Evolutionary conservation across 2,888 invertebrate species (phyloP).

Genomic region (Mythimna pallens): DNA sequence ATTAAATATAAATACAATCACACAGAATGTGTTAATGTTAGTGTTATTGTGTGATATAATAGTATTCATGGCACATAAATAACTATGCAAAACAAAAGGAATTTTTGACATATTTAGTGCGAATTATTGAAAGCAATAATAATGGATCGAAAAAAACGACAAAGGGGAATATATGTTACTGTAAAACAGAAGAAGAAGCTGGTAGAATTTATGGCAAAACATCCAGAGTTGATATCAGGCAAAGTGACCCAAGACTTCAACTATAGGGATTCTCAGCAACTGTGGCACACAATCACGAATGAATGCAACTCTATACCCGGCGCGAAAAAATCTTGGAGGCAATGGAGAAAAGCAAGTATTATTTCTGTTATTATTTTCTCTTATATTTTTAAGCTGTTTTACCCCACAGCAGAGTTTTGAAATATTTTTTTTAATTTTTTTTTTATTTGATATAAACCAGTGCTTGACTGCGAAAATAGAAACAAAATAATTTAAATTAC

Average conservation of each 20-base stretch:
- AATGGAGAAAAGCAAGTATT: slow-evolving; percentile 84
- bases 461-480: too few relatives aligned
- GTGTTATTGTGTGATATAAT: neutral
- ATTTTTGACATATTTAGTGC: neutral
- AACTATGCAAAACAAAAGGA: neutral
- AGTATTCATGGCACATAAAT: neutral
- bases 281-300: slow-evolving; percentile 83
- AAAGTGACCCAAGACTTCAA: slow-evolving; percentile 81
- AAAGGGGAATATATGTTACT: slow-evolving; percentile 78
- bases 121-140: slow-evolving; percentile 30
- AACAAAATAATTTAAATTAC: neutral
- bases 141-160: slow-evolving; percentile 79
- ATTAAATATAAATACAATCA: neutral
- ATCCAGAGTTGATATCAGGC: slow-evolving; percentile 81
- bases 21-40: neutral
- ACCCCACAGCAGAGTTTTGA: neutral
- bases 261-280: slow-evolving; percentile 78
- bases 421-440: too few relatives aligned
- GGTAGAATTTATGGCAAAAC: slow-evolving; percentile 80
- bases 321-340: slow-evolving; percentile 85
- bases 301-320: slow-evolving; percentile 84
- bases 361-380: neutral
- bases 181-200: slow-evolving; percentile 83
- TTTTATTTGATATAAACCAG: too few relatives aligned
- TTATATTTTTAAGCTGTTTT: neutral